Conservation (phyloP, 2,888 invertebrate species). For the Zeuzera pyrina region DNA sequence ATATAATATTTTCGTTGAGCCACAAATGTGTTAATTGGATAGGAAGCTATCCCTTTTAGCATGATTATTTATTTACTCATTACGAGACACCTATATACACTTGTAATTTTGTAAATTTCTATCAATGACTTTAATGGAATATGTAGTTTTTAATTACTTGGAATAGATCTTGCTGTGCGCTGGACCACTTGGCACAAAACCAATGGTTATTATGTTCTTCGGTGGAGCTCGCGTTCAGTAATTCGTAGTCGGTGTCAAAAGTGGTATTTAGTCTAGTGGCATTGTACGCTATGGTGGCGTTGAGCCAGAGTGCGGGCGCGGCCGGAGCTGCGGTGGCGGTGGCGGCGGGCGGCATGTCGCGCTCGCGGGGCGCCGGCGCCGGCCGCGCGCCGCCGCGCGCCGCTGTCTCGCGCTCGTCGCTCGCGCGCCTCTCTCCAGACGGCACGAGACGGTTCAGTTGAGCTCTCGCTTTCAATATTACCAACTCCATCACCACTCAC, state of each 20-base stretch:
- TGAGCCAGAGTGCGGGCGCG: slow-evolving; percentile 61
- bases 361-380: slow-evolving; percentile 41
- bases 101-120: no score
- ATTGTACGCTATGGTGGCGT: slow-evolving; percentile 69
- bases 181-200: slow-evolving; percentile 84
- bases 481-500: slow-evolving; percentile 73
- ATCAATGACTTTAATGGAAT: neutral
- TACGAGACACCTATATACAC: no score
- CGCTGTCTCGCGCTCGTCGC: slow-evolving; percentile 23
- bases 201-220: slow-evolving; percentile 61
- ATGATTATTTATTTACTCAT: no score
- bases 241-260: slow-evolving; percentile 66
- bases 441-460: slow-evolving; percentile 75
- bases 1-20: no score
- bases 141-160: slow-evolving; percentile 49
- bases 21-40: no score
- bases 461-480: slow-evolving; percentile 75
- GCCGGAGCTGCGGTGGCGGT: slow-evolving; percentile 54
- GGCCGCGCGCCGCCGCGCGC: slow-evolving; percentile 33
- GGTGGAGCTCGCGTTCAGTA: slow-evolving; percentile 58
- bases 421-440: slow-evolving; percentile 46
- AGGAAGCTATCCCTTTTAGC: no score
- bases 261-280: slow-evolving; percentile 67
- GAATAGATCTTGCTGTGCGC: slow-evolving; percentile 85
- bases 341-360: slow-evolving; percentile 59